phyloP scores from a whole-genome alignment of 1,140 invertebrate species.

The Streblospio benedicti region DNA sequence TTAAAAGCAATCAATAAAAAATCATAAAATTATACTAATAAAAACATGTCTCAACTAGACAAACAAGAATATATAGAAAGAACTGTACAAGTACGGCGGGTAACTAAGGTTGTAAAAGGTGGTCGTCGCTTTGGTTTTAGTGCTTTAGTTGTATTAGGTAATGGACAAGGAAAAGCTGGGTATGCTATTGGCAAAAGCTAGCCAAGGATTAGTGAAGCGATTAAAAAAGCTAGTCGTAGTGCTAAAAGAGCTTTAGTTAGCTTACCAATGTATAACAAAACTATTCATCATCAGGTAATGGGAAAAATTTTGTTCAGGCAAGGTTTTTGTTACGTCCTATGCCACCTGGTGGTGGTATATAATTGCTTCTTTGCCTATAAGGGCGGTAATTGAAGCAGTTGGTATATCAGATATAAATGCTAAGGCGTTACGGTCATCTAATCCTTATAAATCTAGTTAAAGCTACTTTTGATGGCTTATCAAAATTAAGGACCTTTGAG shows the following conservation, averaged over 20 bases:
- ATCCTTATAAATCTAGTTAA: neutral
- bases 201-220: neutral
- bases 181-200: too few relatives aligned
- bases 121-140: constrained; percentile 20
- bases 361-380: neutral
- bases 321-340: neutral
- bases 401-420: neutral
- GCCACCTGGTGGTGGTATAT: neutral
- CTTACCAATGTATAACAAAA: neutral
- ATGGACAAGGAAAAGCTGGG: constrained; percentile 16
- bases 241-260: neutral
- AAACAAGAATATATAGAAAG: constrained; percentile 14
- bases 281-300: neutral
- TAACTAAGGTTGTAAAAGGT: constrained; percentile 22
- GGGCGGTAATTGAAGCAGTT: neutral
- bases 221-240: neutral
- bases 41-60: neutral
- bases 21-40: constrained; percentile 12
- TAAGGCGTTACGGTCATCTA: neutral
- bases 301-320: neutral
- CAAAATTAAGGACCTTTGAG: too few relatives aligned
- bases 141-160: constrained; percentile 21
- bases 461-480: neutral
- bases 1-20: too few relatives aligned
- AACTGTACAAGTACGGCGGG: constrained; percentile 17